phyloP scores from a whole-genome alignment of 1,140 invertebrate genomes.

The Ditylenchus dipsaci region DNA sequence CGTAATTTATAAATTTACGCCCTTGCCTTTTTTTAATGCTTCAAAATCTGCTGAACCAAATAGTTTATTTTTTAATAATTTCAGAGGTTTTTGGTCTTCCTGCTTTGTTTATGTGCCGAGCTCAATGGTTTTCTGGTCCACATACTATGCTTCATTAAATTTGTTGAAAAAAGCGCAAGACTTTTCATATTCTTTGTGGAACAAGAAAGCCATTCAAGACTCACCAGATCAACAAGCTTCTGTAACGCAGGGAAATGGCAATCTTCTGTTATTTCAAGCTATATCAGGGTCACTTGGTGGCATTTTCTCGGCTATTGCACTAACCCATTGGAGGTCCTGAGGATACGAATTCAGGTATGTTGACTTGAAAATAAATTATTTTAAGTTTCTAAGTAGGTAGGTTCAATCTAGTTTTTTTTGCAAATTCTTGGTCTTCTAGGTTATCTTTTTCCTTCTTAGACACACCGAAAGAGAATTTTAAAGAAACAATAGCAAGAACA shows the following conservation, averaged over 20 bases:
- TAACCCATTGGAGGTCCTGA: constrained; percentile 54
- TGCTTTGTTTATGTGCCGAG: constrained; percentile 53
- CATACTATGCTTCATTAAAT: constrained; percentile 4
- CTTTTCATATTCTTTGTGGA: neutral
- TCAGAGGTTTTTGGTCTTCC: constrained; percentile 53
- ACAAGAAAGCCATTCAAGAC: neutral
- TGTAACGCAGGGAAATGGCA: neutral
- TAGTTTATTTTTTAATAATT: too few relatives aligned
- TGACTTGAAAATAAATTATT: too few relatives aligned
- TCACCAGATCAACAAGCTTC: neutral
- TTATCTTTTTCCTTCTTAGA: too few relatives aligned
- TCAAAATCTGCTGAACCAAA: too few relatives aligned
- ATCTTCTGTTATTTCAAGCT: neutral
- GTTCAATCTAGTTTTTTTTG: too few relatives aligned
- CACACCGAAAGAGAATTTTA: too few relatives aligned
- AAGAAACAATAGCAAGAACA: too few relatives aligned
- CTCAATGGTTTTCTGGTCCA: constrained; percentile 55
- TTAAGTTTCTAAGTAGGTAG: too few relatives aligned
- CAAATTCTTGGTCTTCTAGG: too few relatives aligned
- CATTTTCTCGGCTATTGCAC: constrained; percentile 49
- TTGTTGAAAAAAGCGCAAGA: neutral
- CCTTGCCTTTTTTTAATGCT: too few relatives aligned
- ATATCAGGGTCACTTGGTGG: constrained; percentile 42
- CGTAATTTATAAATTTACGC: too few relatives aligned
- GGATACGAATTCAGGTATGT: constrained; percentile 53